A percentile compares a stretch with the other conserved stretches of the same genome.
These are phyloP conservation scores for Loris lydekkerianus DNA, from an alignment of 2,797 vertebrate species.

Conservation along the genomic window DNA sequence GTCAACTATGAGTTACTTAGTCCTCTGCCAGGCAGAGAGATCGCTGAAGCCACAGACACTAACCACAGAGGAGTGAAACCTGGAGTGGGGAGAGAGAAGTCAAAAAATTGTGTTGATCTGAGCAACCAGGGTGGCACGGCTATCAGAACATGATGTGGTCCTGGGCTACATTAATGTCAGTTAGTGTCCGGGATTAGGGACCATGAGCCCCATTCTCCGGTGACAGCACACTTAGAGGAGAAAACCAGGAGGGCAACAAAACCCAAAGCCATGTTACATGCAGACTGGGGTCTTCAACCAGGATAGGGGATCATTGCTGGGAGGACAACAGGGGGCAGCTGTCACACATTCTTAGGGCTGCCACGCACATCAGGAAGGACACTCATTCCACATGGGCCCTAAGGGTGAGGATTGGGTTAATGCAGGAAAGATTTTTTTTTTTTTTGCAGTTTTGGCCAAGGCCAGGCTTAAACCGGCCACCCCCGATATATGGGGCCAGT, in stretches of 20 bases:
- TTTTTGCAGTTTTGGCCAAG: too few relatives aligned
- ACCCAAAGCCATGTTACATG: not conserved
- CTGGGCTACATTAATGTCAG: not conserved
- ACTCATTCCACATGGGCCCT: fast-evolving
- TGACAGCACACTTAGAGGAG: not conserved
- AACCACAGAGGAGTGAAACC: not conserved
- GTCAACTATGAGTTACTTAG: not conserved
- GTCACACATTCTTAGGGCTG: fast-evolving
- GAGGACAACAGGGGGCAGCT: not conserved
- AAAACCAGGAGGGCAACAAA: not conserved
- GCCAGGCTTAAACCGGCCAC: too few relatives aligned
- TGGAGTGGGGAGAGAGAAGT: not conserved
- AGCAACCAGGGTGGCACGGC: fast-evolving
- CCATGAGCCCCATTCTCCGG: fast-evolving
- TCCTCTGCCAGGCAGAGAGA: too few relatives aligned
- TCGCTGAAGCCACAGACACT: too few relatives aligned
- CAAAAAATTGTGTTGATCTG: fast-evolving
- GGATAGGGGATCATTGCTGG: not conserved
- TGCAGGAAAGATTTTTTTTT: not conserved
- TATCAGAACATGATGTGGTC: fast-evolving
- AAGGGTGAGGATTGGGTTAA: too few relatives aligned
- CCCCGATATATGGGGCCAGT: too few relatives aligned
- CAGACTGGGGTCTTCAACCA: not conserved
- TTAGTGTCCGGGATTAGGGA: fast-evolving
- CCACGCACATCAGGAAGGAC: fast-evolving